These are phyloP conservation scores for Archips crataeganus DNA, from an alignment of 2,888 invertebrate species.

Conservation along the genomic window DNA sequence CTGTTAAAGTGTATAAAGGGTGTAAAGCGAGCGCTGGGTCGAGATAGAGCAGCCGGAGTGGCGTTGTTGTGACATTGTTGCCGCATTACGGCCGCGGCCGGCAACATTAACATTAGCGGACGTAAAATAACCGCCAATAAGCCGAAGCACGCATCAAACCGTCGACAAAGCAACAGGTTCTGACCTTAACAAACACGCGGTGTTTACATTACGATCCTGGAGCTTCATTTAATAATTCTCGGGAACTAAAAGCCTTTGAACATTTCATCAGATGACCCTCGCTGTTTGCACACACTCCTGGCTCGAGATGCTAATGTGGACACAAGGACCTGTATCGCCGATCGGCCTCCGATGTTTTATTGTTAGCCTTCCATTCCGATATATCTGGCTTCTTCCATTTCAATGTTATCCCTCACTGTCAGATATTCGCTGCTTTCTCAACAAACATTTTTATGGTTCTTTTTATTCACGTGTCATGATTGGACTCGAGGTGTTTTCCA, in stretches of 20 bases:
- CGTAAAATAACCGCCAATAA: conserved; percentile 85
- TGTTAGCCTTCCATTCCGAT: conserved; percentile 74
- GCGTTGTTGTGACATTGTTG: conserved; percentile 70
- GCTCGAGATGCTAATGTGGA: conserved; percentile 85
- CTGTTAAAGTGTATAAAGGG: conserved; percentile 56
- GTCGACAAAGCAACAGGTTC: conserved; percentile 84
- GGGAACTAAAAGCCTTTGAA: conserved; percentile 87
- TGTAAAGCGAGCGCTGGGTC: conserved; percentile 49
- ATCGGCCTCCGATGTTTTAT: conserved; percentile 81
- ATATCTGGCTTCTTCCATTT: conserved; percentile 77
- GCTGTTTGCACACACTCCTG: conserved; percentile 84
- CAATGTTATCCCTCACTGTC: conserved; percentile 60
- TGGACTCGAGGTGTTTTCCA: background rate
- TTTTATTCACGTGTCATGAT: conserved; percentile 7
- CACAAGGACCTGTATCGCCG: conserved; percentile 85
- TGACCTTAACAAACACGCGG: conserved; percentile 77
- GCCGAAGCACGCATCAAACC: conserved; percentile 79
- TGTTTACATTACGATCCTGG: conserved; percentile 86
- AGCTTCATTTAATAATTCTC: conserved; percentile 86
- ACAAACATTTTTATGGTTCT: conserved; percentile 62
- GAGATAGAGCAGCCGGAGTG: conserved; percentile 46
- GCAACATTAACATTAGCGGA: conserved; percentile 80
- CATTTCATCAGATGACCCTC: conserved; percentile 86
- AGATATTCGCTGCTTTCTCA: conserved; percentile 72
- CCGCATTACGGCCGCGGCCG: conserved; percentile 61